Percentiles rank a stretch among this genome's conserved stretches.
These are phyloP conservation scores for Lepilemur ruficaudatus DNA, from an alignment of 2,797 vertebrate species.

Conservation along the genomic window DNA sequence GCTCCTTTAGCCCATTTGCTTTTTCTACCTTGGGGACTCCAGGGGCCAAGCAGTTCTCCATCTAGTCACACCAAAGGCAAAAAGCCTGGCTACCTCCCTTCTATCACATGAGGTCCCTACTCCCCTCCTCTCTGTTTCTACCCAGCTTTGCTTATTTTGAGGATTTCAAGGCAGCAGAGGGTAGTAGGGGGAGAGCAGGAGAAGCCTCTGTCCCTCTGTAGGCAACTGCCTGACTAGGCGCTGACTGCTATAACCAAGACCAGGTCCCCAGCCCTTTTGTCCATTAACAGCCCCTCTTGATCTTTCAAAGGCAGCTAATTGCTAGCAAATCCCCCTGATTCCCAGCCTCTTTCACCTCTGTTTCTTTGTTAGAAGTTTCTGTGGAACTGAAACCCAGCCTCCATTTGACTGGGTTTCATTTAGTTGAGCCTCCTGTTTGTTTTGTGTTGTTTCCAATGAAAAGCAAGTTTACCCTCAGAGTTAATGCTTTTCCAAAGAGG, in stretches of 20 bases:
- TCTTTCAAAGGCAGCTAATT: constrained; percentile 80
- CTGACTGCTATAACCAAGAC: constrained; percentile 67
- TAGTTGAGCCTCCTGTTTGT: constrained; percentile 68
- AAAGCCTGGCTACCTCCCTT: constrained; percentile 78
- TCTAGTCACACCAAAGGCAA: constrained; percentile 79
- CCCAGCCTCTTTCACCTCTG: constrained; percentile 45
- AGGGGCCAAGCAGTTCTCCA: constrained; percentile 70
- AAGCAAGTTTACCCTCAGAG: constrained; percentile 76
- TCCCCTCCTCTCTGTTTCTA: constrained; percentile 53
- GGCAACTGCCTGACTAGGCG: constrained; percentile 54
- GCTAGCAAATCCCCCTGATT: constrained; percentile 67
- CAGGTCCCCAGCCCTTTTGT: constrained; percentile 51
- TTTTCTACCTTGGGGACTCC: constrained; percentile 64
- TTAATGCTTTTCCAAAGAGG: constrained; percentile 78
- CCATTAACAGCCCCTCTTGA: constrained; percentile 59
- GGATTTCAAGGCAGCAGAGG: constrained; percentile 60
- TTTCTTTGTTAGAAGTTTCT: constrained; percentile 69
- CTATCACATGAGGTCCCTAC: constrained; percentile 54
- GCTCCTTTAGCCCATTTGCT: constrained; percentile 54
- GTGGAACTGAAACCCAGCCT: constrained; percentile 69
- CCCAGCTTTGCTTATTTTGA: constrained; percentile 66
- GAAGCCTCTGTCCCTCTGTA: constrained; percentile 55
- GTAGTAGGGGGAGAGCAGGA: constrained; percentile 9
- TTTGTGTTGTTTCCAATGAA: constrained; percentile 77
- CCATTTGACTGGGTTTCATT: constrained; percentile 50